Evolutionary conservation across 2,888 invertebrate species (phyloP), one percentile per base, ranked within the genome.

Genomic region (Drosophila prolongata): DNA sequence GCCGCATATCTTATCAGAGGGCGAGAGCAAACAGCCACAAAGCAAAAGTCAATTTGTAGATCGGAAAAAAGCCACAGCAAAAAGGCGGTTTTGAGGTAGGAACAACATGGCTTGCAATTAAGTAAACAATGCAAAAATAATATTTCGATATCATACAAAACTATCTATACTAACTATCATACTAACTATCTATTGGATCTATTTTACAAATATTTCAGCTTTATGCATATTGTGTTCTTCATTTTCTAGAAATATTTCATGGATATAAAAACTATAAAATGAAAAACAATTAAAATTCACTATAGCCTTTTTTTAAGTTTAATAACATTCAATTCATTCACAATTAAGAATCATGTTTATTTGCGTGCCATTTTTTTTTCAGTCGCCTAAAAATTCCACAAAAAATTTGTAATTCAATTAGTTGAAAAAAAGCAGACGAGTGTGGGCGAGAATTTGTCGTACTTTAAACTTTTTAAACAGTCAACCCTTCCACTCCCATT

Each of bases 1-100:
- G 43, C 19, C 59, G 46, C 49, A 60, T 58, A 71, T 61, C 70
- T 70, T 71, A 70, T 70, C 72, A 40, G 46, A 16, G 27, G 57
- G 14, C 35, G 44, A 52, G 44, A 47, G 54, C 62, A 61, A 70
- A 70, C 57, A 70, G 27, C 38, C 38, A 60, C 49, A 61, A 70
- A 56, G 55, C 62, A 47, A 72, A 61, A 72, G 37, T 72, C 62
- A 61, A 71, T 61, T 72, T 61, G 55, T 52, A 47, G 72, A 68
- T 71, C 55, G 44, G 30, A 24, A 50, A 24, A 57, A 40, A 38
- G 14, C 3, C 6, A 24, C 37, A 49, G 14, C n/a, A 43, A 34
- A 44, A 44, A 30, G 37, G 10, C 3, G 27, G 37, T 30, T 30
- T 49, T 24, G 58, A n/a, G 34, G 16, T 37, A 49, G 16, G 4